Evolutionary conservation across 2,113 vertebrate species (phyloP).

Genomic region (Lontra canadensis): DNA sequence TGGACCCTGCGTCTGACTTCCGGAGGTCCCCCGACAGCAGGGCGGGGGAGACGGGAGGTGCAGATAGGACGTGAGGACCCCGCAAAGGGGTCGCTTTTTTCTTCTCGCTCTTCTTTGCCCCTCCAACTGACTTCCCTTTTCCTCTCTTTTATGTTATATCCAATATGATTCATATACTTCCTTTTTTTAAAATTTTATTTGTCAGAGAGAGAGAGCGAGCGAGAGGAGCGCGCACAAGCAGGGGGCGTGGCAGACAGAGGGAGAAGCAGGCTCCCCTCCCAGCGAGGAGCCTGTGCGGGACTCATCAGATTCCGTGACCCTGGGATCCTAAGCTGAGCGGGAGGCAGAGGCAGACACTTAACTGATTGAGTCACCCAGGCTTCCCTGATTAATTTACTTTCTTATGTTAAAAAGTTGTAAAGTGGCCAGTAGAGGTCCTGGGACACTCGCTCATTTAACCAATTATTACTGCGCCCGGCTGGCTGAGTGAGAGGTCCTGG

Average conservation of each 20-base stretch:
- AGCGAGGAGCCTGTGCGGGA: background rate
- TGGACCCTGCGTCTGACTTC: too few species aligned
- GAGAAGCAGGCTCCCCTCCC: background rate
- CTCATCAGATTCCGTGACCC: background rate
- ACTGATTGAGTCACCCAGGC: background rate
- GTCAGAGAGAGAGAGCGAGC: background rate
- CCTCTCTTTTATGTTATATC: background rate
- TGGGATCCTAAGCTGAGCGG: background rate
- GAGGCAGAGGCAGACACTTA: background rate
- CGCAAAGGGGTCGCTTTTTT: background rate
- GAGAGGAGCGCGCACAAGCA: background rate
- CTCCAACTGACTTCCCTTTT: fast-evolving
- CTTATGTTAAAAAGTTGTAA: background rate
- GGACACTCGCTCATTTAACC: background rate
- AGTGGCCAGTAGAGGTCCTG: fast-evolving
- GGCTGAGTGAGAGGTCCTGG: background rate
- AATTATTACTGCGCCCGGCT: too few species aligned
- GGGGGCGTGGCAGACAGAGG: too few species aligned
- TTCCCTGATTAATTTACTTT: background rate
- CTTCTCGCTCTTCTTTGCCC: background rate
- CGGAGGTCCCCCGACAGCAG: background rate
- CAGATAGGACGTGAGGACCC: fast-evolving
- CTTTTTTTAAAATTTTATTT: background rate
- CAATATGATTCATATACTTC: too few species aligned
- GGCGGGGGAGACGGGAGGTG: background rate